Percentiles rank a stretch among this genome's conserved stretches.
Evolutionary conservation across 2,888 invertebrate genomes (phyloP).

Genomic region (Carabus problematicus): DNA sequence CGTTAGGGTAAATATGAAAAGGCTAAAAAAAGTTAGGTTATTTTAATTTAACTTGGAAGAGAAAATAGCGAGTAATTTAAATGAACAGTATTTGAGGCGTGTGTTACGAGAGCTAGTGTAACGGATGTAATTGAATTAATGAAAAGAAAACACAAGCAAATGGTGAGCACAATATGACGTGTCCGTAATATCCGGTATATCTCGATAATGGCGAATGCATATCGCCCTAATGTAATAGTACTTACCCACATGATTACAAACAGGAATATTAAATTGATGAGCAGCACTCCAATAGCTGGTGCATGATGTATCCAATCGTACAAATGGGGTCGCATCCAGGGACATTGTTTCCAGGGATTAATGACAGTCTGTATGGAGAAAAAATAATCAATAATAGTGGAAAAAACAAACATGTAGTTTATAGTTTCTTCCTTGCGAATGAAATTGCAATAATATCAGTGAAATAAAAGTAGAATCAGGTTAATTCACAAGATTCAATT

Average conservation of each 20-base stretch:
- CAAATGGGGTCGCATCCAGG: conserved; percentile 79
- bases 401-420: too few species aligned
- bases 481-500: too few species aligned
- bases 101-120: too few species aligned
- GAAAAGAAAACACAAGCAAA: not conserved
- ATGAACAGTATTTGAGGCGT: too few species aligned
- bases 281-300: conserved; percentile 80
- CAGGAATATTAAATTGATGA: conserved; percentile 80
- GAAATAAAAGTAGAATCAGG: too few species aligned
- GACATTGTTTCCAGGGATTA: conserved; percentile 56
- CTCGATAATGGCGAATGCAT: not conserved
- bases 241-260: conserved; percentile 82
- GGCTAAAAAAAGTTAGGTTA: too few species aligned
- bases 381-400: conserved; percentile 3
- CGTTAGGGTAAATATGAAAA: too few species aligned
- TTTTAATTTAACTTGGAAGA: too few species aligned
- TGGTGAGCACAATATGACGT: not conserved
- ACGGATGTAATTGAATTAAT: not conserved
- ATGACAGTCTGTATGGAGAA: conserved; percentile 10
- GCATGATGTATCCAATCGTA: conserved; percentile 88
- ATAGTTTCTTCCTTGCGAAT: too few species aligned
- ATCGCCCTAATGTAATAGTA: conserved; percentile 11
- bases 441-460: too few species aligned
- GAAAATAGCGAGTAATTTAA: too few species aligned
- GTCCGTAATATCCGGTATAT: not conserved